A percentile compares a stretch with the other conserved stretches of the same genome.
Conservation (phyloP, 2,888 invertebrate genomes). For the Dysmachus trigonus region DNA sequence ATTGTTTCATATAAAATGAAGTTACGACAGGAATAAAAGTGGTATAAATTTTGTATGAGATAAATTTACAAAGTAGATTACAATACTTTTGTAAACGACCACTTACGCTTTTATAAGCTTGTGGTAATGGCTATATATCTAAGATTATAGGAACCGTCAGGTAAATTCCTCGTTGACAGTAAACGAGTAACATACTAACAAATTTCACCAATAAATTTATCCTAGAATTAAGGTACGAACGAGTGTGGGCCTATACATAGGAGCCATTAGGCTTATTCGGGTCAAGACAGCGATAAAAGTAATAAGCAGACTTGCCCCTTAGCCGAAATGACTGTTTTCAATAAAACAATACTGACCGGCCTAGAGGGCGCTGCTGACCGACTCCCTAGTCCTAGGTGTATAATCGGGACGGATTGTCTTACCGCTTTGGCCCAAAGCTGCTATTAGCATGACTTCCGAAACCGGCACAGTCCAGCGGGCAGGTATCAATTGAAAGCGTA, state of each 20-base stretch:
- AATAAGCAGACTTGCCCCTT: not conserved
- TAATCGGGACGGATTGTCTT: not conserved
- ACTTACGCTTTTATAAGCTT: not conserved
- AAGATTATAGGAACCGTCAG: not conserved
- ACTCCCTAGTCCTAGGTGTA: not conserved
- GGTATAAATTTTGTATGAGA: not conserved
- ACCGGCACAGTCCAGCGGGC: not conserved
- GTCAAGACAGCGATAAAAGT: not conserved
- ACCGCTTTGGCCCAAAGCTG: not conserved
- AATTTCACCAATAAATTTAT: not conserved
- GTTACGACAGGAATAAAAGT: not conserved
- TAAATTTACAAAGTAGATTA: not conserved
- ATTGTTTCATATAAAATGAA: not conserved
- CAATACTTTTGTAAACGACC: not conserved
- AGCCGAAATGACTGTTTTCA: not conserved
- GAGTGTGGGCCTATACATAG: not conserved
- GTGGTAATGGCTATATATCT: not conserved
- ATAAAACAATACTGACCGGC: not conserved
- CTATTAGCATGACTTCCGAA: not conserved
- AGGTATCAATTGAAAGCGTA: slow-evolving; percentile 1
- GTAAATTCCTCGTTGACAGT: not conserved
- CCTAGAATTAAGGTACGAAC: not conserved
- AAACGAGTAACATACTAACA: not conserved
- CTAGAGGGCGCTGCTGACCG: no score
- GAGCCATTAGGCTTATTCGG: not conserved